These are phyloP conservation scores for Polyodon spathula DNA, from an alignment of 2,113 vertebrate genomes.

Conservation along the genomic window DNA sequence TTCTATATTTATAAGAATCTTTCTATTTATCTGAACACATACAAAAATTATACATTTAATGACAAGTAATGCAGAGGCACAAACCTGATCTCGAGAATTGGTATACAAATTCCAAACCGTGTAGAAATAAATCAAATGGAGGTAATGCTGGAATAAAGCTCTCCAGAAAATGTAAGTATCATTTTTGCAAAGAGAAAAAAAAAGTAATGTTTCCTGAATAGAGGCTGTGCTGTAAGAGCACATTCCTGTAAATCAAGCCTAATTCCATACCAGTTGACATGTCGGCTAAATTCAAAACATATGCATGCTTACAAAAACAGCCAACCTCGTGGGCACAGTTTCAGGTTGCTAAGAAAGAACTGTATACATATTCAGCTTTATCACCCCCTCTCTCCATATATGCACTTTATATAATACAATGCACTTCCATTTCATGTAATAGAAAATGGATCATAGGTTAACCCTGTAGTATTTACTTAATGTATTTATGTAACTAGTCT, in stretches of 20 bases:
- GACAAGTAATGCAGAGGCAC: too few species aligned
- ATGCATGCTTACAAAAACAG: constrained; percentile 6
- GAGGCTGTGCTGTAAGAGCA: constrained; percentile 10
- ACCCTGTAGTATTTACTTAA: too few species aligned
- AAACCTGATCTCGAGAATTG: too few species aligned
- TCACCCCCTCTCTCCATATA: too few species aligned
- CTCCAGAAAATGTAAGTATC: constrained; percentile 5
- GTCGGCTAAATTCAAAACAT: constrained; percentile 17
- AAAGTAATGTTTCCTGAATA: constrained; percentile 16
- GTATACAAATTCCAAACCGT: not conserved
- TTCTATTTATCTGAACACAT: too few species aligned
- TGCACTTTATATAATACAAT: too few species aligned
- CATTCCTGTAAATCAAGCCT: constrained; percentile 20
- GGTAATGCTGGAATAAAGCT: constrained; percentile 6
- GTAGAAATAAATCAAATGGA: constrained; percentile 1
- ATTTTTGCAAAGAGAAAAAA: constrained; percentile 11
- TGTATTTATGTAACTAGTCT: too few species aligned
- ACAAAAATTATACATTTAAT: too few species aligned
- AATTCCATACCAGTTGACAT: constrained; percentile 20
- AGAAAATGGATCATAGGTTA: too few species aligned
- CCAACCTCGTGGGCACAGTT: not conserved
- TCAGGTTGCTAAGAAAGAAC: not conserved
- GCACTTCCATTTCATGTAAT: too few species aligned
- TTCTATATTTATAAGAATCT: too few species aligned
- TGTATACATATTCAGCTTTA: too few species aligned